A percentile compares a stretch with the other conserved stretches of the same genome.
Conservation (phyloP, 2,113 vertebrate species). For the Vidua chalybeata region DNA sequence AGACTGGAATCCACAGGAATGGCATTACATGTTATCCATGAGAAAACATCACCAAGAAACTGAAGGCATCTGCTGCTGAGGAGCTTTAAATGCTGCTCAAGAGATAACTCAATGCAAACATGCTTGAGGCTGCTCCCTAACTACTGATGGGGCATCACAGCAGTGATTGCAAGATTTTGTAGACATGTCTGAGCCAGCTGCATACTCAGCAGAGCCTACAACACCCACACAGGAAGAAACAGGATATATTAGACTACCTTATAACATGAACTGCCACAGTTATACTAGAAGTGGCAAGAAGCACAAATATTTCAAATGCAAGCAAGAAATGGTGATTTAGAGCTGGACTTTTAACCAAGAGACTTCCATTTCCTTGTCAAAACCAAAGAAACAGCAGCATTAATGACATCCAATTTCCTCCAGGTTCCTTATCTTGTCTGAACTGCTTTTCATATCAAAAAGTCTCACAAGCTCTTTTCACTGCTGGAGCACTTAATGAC, state of each 20-base stretch:
- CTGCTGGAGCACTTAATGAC: background rate
- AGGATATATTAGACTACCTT: background rate
- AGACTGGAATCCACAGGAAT: background rate
- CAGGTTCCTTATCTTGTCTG: background rate
- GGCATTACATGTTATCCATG: background rate
- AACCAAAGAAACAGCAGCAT: background rate
- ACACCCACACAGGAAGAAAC: background rate
- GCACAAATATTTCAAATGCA: background rate
- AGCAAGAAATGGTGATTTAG: accelerated
- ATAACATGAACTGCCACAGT: background rate
- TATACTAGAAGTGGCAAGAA: background rate
- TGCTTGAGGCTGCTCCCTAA: background rate
- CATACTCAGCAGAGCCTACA: background rate
- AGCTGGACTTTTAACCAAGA: background rate
- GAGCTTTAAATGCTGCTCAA: background rate
- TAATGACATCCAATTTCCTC: background rate
- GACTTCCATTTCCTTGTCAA: background rate
- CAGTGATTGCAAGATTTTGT: background rate
- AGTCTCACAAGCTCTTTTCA: background rate
- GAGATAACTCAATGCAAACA: background rate
- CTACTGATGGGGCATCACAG: background rate
- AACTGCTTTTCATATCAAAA: background rate
- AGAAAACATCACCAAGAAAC: background rate
- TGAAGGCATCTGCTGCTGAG: background rate
- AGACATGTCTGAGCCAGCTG: background rate